Conservation (phyloP, 2,797 vertebrate species). For the Diplodus sargus region DNA sequence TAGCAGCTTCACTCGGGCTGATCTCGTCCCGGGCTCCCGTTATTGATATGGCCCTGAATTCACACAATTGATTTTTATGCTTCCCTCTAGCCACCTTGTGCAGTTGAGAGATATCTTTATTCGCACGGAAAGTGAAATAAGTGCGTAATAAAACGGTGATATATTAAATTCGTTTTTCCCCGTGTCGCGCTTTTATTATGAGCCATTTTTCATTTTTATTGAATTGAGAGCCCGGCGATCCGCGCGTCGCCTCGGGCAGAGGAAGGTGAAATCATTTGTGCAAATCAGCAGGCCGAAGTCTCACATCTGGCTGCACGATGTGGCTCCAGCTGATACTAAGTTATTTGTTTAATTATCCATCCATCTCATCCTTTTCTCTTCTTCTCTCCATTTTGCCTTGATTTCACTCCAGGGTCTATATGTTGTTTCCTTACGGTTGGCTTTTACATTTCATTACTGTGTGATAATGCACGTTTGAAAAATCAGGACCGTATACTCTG, state of each 20-base stretch:
- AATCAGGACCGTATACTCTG: slow-evolving; percentile 33
- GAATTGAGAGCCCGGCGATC: slow-evolving; percentile 84
- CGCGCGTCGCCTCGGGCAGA: slow-evolving; percentile 77
- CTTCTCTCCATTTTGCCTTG: slow-evolving; percentile 8
- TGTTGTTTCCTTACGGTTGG: not conserved
- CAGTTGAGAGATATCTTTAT: slow-evolving; percentile 88
- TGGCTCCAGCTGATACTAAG: slow-evolving; percentile 44
- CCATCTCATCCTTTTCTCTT: not conserved
- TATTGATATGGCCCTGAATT: slow-evolving; percentile 87
- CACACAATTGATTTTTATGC: slow-evolving; percentile 90
- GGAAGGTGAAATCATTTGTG: slow-evolving; percentile 86
- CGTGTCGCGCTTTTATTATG: slow-evolving; percentile 88
- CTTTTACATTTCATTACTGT: slow-evolving; percentile 47
- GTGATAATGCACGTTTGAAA: slow-evolving; percentile 31
- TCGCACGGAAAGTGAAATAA: slow-evolving; percentile 88
- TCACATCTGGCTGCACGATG: slow-evolving; percentile 20
- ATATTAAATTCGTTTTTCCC: slow-evolving; percentile 89
- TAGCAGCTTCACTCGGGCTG: slow-evolving; percentile 69
- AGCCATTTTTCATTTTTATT: slow-evolving; percentile 88
- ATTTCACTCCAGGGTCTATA: slow-evolving; percentile 3
- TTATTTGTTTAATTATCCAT: slow-evolving; percentile 49
- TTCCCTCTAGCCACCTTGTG: slow-evolving; percentile 87
- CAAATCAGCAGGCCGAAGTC: slow-evolving; percentile 63
- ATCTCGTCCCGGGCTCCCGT: slow-evolving; percentile 66
- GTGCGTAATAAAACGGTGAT: slow-evolving; percentile 90